Evolutionary conservation across 2,797 vertebrate genomes (phyloP).

Genomic region (Cyprinodon diabolis): DNA sequence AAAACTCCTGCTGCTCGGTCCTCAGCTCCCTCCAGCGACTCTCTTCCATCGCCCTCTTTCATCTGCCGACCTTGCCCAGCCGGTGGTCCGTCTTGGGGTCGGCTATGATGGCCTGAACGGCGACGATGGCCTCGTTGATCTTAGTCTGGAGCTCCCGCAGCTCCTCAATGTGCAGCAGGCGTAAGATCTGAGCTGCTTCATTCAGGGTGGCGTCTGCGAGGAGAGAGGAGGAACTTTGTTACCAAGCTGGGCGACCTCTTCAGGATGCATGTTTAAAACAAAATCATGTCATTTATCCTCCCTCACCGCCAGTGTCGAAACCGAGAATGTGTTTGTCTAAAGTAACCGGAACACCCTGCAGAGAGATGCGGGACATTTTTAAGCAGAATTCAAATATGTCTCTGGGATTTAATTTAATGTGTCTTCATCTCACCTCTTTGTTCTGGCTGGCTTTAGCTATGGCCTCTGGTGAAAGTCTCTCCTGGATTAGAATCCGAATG

Average conservation of each 20-base stretch:
- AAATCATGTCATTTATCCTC: neutral
- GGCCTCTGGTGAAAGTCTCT: conserved; percentile 92
- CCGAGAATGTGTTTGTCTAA: conserved; percentile 94
- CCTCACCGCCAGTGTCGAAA: conserved; percentile 97
- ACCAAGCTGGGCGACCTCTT: neutral
- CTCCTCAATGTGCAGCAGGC: conserved; percentile 96
- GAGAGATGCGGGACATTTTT: neutral
- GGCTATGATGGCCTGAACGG: conserved; percentile 96
- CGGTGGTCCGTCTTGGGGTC: conserved; percentile 98
- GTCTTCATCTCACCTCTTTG: conserved; percentile 86
- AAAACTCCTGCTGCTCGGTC: conserved; percentile 35
- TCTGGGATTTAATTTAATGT: neutral
- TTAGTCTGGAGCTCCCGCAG: conserved; percentile 95
- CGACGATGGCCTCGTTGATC: conserved; percentile 97
- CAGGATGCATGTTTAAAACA: neutral
- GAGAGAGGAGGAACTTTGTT: neutral
- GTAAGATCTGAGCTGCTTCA: conserved; percentile 93
- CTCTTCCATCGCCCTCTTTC: conserved; percentile 45
- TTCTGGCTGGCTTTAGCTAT: conserved; percentile 88
- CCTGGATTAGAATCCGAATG: conserved; percentile 95
- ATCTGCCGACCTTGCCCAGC: conserved; percentile 98
- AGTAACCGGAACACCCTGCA: conserved; percentile 91
- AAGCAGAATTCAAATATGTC: neutral
- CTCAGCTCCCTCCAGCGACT: neutral
- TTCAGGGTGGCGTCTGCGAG: conserved; percentile 91